A percentile compares a stretch with the other conserved stretches of the same genome.
Evolutionary conservation across 1,140 invertebrate species (phyloP).

Genomic region (Drosophila lowei): DNA sequence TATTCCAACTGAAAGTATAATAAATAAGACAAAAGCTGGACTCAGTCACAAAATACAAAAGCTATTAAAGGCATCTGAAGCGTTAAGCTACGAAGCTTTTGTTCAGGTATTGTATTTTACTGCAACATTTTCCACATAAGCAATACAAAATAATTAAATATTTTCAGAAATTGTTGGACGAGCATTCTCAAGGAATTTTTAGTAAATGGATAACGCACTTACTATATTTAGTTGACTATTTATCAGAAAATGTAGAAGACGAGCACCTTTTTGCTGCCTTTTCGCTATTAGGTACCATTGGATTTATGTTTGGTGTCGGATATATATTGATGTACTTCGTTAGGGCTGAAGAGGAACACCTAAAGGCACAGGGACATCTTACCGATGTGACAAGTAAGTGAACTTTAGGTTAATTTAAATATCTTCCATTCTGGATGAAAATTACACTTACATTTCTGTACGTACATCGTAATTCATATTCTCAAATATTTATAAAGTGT

Average conservation of each 20-base stretch:
- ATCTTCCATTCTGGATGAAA: background rate
- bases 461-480: too few relatives aligned
- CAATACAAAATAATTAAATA: background rate
- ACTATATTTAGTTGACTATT: conserved; percentile 88
- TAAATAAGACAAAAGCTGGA: conserved; percentile 89
- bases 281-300: conserved; percentile 92
- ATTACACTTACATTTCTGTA: background rate
- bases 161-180: conserved; percentile 88
- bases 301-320: conserved; percentile 91
- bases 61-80: conserved; percentile 88
- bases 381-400: conserved; percentile 68
- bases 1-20: conserved; percentile 84
- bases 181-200: conserved; percentile 89
- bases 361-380: conserved; percentile 85
- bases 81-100: conserved; percentile 88
- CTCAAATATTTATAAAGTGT: too few relatives aligned
- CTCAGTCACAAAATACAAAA: conserved; percentile 89
- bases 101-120: conserved; percentile 84
- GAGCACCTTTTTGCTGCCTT: conserved; percentile 92
- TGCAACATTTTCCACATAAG: background rate
- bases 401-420: background rate
- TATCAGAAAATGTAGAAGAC: conserved; percentile 89
- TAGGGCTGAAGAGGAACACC: conserved; percentile 90
- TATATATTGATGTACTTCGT: conserved; percentile 96
- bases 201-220: conserved; percentile 88